Conservation (phyloP, 30 jellyfish, hydroid and myxozoan genomes). For the Rhopilema esculentum region DNA sequence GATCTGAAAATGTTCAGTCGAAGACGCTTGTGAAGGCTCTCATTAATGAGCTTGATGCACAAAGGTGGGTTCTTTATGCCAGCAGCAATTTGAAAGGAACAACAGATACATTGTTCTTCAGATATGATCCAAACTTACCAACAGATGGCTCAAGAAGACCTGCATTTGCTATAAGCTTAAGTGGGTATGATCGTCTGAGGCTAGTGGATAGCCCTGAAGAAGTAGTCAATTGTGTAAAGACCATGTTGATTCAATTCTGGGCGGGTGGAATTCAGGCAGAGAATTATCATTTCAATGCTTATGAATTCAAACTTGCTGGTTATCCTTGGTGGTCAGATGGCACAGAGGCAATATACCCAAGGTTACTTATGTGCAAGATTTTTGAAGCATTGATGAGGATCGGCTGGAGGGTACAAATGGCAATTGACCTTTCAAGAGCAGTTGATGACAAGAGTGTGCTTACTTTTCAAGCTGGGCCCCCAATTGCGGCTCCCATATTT, state of each 20-base stretch:
- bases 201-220: constrained; percentile 57
- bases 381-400: constrained; percentile 54
- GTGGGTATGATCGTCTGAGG: constrained; percentile 60
- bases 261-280: constrained; percentile 69
- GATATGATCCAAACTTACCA: constrained; percentile 10
- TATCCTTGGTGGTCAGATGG: constrained; percentile 90
- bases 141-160: constrained; percentile 50
- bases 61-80: constrained; percentile 58
- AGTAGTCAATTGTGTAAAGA: constrained; percentile 31
- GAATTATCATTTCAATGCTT: constrained; percentile 42
- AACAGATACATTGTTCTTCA: constrained; percentile 55
- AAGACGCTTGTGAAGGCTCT: constrained; percentile 43
- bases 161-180: constrained; percentile 53
- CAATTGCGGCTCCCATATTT: constrained; percentile 46
- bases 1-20: constrained; percentile 45
- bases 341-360: constrained; percentile 50
- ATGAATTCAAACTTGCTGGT: constrained; percentile 72
- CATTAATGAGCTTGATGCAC: constrained; percentile 26
- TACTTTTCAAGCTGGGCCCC: constrained; percentile 60
- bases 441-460: constrained; percentile 69
- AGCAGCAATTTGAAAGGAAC: constrained; percentile 40
- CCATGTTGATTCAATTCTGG: constrained; percentile 54
- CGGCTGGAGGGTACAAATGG: constrained; percentile 70
- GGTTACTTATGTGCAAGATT: constrained; percentile 63
- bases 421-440: constrained; percentile 70